Evolutionary conservation across 2,797 vertebrate genomes (phyloP).

Genomic region (Gadopsis bispinosus): DNA sequence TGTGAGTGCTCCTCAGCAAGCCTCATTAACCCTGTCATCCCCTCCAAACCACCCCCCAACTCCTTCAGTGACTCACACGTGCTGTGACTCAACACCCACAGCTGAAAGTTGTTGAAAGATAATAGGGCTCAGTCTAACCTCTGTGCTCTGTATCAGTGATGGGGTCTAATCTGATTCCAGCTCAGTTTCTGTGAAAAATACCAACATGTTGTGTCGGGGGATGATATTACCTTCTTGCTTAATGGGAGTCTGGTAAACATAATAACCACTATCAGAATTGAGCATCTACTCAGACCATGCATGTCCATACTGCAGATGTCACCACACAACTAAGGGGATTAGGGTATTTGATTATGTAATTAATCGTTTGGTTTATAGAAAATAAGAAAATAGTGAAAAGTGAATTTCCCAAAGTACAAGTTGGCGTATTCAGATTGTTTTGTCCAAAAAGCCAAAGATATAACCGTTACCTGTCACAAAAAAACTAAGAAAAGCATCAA

Average conservation of each 20-base stretch:
- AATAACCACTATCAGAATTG: not conserved
- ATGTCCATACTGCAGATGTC: not conserved
- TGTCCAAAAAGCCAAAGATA: too few relatives aligned
- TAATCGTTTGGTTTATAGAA: too few relatives aligned
- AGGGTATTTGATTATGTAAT: too few relatives aligned
- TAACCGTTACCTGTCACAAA: not conserved
- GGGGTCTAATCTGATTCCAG: slow-evolving; percentile 63
- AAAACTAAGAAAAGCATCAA: not conserved
- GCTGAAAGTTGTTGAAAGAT: slow-evolving; percentile 40
- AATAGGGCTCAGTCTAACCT: slow-evolving; percentile 46
- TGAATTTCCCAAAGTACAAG: too few relatives aligned
- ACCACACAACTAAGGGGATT: not conserved
- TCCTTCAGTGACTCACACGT: slow-evolving; percentile 64
- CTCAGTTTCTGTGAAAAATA: slow-evolving; percentile 52
- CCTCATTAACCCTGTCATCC: slow-evolving; percentile 65
- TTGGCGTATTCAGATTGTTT: not conserved
- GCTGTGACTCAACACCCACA: slow-evolving; percentile 74
- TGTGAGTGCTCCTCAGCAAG: slow-evolving; percentile 62
- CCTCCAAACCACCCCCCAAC: slow-evolving; percentile 42
- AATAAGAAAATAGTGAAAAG: too few relatives aligned
- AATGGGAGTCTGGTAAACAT: not conserved
- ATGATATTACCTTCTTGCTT: slow-evolving; percentile 32
- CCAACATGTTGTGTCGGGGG: slow-evolving; percentile 39
- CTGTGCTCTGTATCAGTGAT: slow-evolving; percentile 32
- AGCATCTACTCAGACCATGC: not conserved